Evolutionary conservation across 2,797 vertebrate genomes (phyloP), one percentile per base, ranked within the genome.

Genomic region (Amniataba percoides): DNA sequence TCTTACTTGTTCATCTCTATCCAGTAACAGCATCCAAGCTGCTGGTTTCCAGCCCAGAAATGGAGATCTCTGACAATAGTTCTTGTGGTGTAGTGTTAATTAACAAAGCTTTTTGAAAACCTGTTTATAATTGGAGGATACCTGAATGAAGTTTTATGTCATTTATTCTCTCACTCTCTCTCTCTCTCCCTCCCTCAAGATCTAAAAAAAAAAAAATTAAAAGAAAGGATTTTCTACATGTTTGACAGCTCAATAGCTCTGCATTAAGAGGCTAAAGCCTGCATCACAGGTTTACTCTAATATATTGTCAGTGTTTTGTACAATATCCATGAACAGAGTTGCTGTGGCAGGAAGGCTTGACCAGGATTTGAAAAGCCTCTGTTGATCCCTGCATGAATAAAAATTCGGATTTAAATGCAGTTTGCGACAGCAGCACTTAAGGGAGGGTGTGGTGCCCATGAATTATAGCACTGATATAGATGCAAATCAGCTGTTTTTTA

Each of bases 401-500:
- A 81, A 74, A 62, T 52, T 74, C 6, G 8, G 43, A 57, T 76
- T 46, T 72, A 63, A 71, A 66, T 76, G 53, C 34, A 46, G 53
- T 78, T 68, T 80, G 15, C 42, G 23, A 61, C 48, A 49, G 55
- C 57, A 70, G 53, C 73, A 71, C 52, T 60, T 85, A 61, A 74
- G 27, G 8, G 8, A 71, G 58, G 74, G 27, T 78, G 61, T 63
- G 36, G 45, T 53, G 48, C 8, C 14, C 48, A 51, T 82, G 72
- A 85, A 79, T 77, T 46, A 66, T 53, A 19, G 58, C 53, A 39
- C 59, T 57, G 66, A 49, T 77, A 74, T 52, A 61, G 58, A 78
- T 83, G 69, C 62, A 84, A 81, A 85, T 77, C 60, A 72, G 63
- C 15, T 40, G 13, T 78, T 78, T 86, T 77, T 64, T 39, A 74